Base-by-base conservation (phyloP, 2,113 vertebrate genomes). In the Podarcis raffonei region DNA sequence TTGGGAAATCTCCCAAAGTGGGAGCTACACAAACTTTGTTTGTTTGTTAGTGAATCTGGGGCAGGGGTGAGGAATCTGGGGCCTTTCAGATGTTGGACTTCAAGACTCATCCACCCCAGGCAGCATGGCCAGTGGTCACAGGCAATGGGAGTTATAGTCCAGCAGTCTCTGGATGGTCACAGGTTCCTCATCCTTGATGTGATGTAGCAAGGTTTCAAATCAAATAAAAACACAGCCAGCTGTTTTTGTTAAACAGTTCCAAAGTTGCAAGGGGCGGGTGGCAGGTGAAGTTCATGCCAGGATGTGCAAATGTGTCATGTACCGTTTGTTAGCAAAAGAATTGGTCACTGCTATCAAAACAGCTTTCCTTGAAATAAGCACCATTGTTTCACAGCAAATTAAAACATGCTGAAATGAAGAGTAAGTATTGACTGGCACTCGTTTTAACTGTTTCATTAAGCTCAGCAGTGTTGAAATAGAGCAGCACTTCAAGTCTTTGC, bases 401-500 rank as follows among this genome's bases (percentile, higher is more conserved):
- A 66, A 75, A 68, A 27, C 22, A 9, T 79, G 39, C 37, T 75
- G 42, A 81, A 86, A 35, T 13, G n/a, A 8, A 8, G 16, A 62
- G 11, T 65, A 83, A 89, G 65, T 84, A 4, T 7, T 87, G 0
- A 23, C 8, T 20, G 37, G 48, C 11, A 66, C 48, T 9, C 18
- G 68, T 83, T 69, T 87, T 42, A 48, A 13, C 65, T 81, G 75
- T 84, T 87, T 15, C 16, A 20, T 35, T 42, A 78, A 22, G 71
- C 35, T 84, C 75, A 7, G 9, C 0, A 5, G 86, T 86, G 84
- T 88, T 79, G 87, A 88, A 79, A 25, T 62, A 16, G 74, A 89
- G 79, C 20, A 7, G 16, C 84, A 86, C 75, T 78, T 92, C 86
- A 86, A 32, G 84, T 86, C 22, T 85, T 95, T 87, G 80, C 78